Conservation (phyloP, 2,888 invertebrate species). For the Amblyjoppa proteus region DNA sequence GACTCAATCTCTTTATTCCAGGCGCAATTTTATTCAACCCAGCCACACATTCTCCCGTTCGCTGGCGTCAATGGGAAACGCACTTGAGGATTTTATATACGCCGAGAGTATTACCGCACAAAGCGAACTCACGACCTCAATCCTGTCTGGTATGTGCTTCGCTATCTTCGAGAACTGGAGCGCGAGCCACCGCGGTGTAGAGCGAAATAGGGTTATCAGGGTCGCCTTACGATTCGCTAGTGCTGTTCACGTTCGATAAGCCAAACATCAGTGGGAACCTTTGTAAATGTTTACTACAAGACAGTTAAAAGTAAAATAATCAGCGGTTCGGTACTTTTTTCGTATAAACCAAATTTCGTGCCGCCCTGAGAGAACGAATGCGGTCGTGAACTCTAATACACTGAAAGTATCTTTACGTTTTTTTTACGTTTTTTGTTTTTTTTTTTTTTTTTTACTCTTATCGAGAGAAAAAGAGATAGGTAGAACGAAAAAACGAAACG, state of each 20-base stretch:
- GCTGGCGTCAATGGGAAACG: not conserved
- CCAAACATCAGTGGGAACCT: too few species aligned
- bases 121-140: conserved; percentile 3
- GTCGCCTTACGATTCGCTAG: not conserved
- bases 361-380: not conserved
- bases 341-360: not conserved
- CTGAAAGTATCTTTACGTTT: not conserved
- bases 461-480: conserved; percentile 38
- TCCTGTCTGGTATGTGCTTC: not conserved
- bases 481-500: not conserved
- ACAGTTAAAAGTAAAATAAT: too few species aligned
- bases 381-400: not conserved
- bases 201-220: not conserved
- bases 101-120: not conserved
- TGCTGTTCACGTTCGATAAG: too few species aligned
- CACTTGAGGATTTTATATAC: not conserved
- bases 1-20: conserved; percentile 13
- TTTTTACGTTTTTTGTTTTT: not conserved
- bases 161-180: not conserved
- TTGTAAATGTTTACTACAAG: too few species aligned
- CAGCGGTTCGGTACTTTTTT: too few species aligned
- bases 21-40: conserved; percentile 52
- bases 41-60: not conserved
- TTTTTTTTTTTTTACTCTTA: not conserved
- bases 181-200: not conserved